Base-by-base conservation (phyloP, 2,797 vertebrate genomes). In the Acipenser oxyrinchus region DNA sequence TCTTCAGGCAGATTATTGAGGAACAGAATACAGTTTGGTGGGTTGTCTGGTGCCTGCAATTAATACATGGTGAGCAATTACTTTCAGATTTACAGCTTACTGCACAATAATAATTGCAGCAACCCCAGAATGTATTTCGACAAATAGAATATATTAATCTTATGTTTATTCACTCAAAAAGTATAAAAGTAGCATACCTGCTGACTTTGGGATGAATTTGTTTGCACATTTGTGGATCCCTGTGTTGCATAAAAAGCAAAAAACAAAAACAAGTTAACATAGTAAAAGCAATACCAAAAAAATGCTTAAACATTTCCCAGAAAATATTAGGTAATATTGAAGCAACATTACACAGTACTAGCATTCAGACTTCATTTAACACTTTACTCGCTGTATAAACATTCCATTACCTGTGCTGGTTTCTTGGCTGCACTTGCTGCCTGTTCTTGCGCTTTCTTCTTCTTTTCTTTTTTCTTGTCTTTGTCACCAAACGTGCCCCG, bases 1-100 rank as follows among this genome's bases (percentile, higher is more conserved):
- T 98, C 96, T 76, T 99, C 96, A 0, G 96, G 96, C 48, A 99
- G 90, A 75, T 98, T 99, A 73, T 90, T 98, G 69, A 99, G 93
- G 88, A 99, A 99, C 72, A 99, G 89, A 77, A 99, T 99, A 77
- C 95, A 93, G 81, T 99, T 99, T 0, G 96, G 96, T 11, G 95
- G 96, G 64, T 99, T 98, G 79, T 99, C 96, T 7, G 93, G 93
- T 64, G 97, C 92, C 96, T 99, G 84, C 57, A 51, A 59, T 5
- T 10, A 11, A 51, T 69, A n/a, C 62, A 6, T 50, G 69, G 1
- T 57, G 37, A 51, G 12, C 51, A 13, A 55, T 37, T 51, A 51
- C 49, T 50, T 6, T 18, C 37, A 10, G 37, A 37, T 37, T 37
- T 37, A 37, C 37, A 37, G 37, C 37, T 37, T 37, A 37, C 37